Evolutionary conservation across 2,888 invertebrate genomes (phyloP).

Genomic region (Ormyrus rosae): DNA sequence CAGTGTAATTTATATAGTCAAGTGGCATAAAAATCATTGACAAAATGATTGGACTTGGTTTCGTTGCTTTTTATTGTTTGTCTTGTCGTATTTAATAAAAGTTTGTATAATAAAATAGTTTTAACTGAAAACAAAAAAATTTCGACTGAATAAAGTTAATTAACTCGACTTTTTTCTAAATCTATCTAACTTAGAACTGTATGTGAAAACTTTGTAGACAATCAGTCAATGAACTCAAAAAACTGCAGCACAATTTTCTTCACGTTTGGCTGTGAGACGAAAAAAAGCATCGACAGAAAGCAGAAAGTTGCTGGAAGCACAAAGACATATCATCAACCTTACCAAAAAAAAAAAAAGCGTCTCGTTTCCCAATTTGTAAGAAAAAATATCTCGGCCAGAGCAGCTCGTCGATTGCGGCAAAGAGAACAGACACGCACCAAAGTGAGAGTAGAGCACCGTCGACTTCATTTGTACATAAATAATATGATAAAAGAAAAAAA

Average conservation of each 20-base stretch:
- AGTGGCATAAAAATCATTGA: no score
- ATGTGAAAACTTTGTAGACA: background rate
- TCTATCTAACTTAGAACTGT: no score
- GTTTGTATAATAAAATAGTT: no score
- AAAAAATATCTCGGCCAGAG: background rate
- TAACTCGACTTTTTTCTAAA: no score
- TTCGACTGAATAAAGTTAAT: no score
- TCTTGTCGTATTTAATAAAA: no score
- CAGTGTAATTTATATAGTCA: no score
- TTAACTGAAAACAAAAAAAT: no score
- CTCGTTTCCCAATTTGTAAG: background rate
- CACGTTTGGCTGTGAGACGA: constrained; percentile 29
- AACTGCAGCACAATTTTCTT: no score
- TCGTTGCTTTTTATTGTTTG: no score
- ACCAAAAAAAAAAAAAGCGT: background rate
- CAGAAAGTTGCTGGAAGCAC: constrained; percentile 17
- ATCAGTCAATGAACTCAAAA: constrained; percentile 14
- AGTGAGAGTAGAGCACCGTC: constrained; percentile 29
- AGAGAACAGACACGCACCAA: constrained; percentile 33
- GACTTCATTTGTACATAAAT: constrained; percentile 51
- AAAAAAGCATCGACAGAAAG: background rate
- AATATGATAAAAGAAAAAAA: constrained; percentile 29
- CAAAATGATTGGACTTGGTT: no score
- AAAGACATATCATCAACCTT: constrained; percentile 9
- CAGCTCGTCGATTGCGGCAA: background rate